Evolutionary conservation across 2,113 vertebrate species (phyloP).

Genomic region (Silurus glanis): DNA sequence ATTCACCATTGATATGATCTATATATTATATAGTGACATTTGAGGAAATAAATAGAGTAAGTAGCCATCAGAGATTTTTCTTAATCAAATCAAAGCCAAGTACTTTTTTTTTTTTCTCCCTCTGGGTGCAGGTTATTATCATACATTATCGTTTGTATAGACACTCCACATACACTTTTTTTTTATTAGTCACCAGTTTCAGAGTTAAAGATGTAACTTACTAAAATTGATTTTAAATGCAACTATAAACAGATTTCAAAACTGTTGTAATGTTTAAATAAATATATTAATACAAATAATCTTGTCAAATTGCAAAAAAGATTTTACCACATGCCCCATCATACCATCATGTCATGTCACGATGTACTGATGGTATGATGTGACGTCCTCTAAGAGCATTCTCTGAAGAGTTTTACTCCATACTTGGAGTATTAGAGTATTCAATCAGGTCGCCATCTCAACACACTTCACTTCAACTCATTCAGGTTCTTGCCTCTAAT

Average conservation of each 20-base stretch:
- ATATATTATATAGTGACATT: no score
- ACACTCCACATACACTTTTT: no score
- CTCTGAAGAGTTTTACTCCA: neutral
- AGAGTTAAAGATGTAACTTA: neutral
- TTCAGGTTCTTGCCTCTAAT: slow-evolving; percentile 5
- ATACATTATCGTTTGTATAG: neutral
- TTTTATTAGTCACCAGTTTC: neutral
- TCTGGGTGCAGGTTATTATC: neutral
- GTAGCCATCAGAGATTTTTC: no score
- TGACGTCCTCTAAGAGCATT: neutral
- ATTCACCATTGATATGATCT: no score
- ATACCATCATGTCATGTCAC: neutral
- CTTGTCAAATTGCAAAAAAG: neutral
- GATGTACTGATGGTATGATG: no score
- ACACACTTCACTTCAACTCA: neutral
- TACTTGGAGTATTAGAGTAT: neutral
- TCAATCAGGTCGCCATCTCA: neutral
- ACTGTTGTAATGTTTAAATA: neutral
- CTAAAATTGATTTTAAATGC: neutral
- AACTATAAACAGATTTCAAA: neutral
- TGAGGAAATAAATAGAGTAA: no score
- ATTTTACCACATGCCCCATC: neutral
- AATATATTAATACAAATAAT: neutral
- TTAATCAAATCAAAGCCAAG: no score
- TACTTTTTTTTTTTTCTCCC: no score